Conservation (phyloP, 2,113 vertebrate species). For the Benthochromis sp. region DNA sequence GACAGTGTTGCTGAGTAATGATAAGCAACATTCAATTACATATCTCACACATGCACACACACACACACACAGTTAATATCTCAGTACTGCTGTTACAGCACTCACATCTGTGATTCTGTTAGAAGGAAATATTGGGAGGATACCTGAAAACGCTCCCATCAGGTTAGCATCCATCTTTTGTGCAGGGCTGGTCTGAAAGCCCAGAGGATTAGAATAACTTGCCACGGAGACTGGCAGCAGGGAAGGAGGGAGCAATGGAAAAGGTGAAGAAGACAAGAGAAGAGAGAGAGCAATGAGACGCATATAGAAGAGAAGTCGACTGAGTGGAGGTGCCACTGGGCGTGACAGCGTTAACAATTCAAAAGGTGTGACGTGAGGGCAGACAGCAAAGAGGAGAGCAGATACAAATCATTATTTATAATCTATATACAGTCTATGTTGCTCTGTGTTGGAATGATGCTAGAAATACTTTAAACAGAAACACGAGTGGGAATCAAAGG, state of each 20-base stretch:
- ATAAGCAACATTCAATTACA: not conserved
- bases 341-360: not conserved
- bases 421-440: rapidly evolving
- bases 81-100: not conserved
- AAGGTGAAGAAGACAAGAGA: not conserved
- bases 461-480: not conserved
- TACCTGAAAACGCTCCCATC: slow-evolving; percentile 51
- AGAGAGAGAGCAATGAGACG: not conserved
- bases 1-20: not conserved
- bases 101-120: not conserved
- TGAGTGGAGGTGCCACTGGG: not conserved
- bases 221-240: slow-evolving; percentile 45
- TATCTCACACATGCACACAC: rapidly evolving
- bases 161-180: slow-evolving; percentile 45
- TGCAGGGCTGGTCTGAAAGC: slow-evolving; percentile 17
- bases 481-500: not conserved
- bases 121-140: not conserved
- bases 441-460: not conserved
- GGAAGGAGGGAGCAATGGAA: not conserved
- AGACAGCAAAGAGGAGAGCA: not conserved
- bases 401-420: not conserved
- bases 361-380: not conserved
- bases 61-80: not conserved
- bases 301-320: not conserved
- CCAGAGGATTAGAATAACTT: slow-evolving; percentile 45